phyloP scores from a whole-genome alignment of 2,113 vertebrate genomes.

The Trachemys scripta region DNA sequence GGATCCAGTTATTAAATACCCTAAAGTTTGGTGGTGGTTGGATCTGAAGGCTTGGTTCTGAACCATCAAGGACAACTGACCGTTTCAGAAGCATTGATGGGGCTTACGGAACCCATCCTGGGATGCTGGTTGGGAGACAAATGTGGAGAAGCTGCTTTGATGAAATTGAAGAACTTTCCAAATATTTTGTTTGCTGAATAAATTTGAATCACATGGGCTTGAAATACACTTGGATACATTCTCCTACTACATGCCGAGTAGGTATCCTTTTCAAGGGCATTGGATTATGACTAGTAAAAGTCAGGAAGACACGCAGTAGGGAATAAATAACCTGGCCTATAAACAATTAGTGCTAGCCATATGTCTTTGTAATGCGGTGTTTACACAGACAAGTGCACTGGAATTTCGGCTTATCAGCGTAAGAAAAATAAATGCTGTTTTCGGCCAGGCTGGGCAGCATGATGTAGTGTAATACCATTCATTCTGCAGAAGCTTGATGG shows the following conservation, averaged over 20 bases:
- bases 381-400: constrained; percentile 26
- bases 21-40: neutral
- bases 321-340: constrained; percentile 58
- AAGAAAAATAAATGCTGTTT: constrained; percentile 5
- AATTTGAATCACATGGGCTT: constrained; percentile 41
- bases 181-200: fast-evolving
- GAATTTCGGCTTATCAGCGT: constrained; percentile 59
- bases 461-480: neutral
- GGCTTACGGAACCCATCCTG: neutral
- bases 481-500: neutral
- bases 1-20: neutral
- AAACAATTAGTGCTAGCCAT: constrained; percentile 45
- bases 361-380: constrained; percentile 53
- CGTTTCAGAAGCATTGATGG: neutral
- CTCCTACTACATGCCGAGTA: neutral
- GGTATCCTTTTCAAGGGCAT: constrained; percentile 35
- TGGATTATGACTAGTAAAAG: constrained; percentile 54
- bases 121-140: neutral
- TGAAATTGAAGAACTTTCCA: neutral
- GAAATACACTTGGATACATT: neutral
- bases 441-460: neutral
- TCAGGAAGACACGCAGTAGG: constrained; percentile 14
- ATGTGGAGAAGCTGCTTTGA: neutral
- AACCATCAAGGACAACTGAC: neutral
- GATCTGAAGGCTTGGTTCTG: neutral